Conservation (phyloP, 1,140 invertebrate species). For the Aradophagus sp. region DNA sequence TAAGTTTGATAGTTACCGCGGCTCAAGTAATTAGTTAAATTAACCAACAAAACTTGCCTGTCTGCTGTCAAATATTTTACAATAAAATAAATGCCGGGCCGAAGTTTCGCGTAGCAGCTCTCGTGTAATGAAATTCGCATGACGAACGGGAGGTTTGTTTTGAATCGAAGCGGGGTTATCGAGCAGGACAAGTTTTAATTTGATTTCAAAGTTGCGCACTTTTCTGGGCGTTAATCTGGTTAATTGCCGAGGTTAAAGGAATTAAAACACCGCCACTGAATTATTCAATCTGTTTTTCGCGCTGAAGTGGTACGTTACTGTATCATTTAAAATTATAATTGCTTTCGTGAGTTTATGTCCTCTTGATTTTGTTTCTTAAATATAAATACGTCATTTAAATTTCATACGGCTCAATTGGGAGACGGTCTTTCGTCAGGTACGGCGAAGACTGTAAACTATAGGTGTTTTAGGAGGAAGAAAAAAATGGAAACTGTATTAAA, state of each 20-base stretch:
- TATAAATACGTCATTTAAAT: slow-evolving; percentile 28
- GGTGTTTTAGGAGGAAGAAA: slow-evolving; percentile 5
- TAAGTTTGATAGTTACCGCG: slow-evolving; percentile 39
- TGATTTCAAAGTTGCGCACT: background rate
- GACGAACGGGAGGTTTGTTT: too few species aligned
- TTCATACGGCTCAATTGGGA: slow-evolving; percentile 20
- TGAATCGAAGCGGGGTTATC: too few species aligned
- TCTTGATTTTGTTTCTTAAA: background rate
- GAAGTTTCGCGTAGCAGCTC: background rate
- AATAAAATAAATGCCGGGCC: slow-evolving; percentile 14
- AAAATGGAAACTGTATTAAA: too few species aligned
- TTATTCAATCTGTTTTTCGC: slow-evolving; percentile 12
- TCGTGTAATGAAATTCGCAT: too few species aligned
- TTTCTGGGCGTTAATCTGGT: slow-evolving; percentile 10
- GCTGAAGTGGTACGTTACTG: too few species aligned
- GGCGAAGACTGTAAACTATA: slow-evolving; percentile 7
- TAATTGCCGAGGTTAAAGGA: slow-evolving; percentile 12
- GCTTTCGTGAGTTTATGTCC: background rate
- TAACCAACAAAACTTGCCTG: slow-evolving; percentile 35
- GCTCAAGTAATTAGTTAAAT: slow-evolving; percentile 43
- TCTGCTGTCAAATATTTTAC: slow-evolving; percentile 27
- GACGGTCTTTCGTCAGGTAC: slow-evolving; percentile 5
- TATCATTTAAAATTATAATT: too few species aligned
- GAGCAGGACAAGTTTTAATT: too few species aligned
- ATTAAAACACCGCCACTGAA: slow-evolving; percentile 1